phyloP scores from a whole-genome alignment of 2,113 vertebrate genomes.

The Corvus cornix region DNA sequence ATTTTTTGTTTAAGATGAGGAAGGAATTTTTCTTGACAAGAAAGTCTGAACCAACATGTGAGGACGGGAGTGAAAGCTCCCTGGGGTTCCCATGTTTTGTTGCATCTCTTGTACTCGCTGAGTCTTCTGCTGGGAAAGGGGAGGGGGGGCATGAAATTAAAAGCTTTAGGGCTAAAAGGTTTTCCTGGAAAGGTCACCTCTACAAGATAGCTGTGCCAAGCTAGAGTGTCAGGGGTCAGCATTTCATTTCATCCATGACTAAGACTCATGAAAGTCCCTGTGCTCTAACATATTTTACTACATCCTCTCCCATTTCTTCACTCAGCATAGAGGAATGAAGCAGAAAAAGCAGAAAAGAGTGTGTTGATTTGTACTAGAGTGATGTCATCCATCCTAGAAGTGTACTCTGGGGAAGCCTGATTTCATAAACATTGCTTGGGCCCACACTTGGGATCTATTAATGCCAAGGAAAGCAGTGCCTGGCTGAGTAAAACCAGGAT shows the following conservation, averaged over 20 bases:
- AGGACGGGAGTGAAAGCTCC: background rate
- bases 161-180: background rate
- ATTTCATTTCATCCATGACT: background rate
- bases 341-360: background rate
- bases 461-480: background rate
- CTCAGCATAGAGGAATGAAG: background rate
- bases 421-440: background rate
- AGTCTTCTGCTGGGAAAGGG: background rate
- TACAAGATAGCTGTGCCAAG: background rate
- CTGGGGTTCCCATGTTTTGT: background rate
- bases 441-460: background rate
- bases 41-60: background rate
- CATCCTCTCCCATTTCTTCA: background rate
- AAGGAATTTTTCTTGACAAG: background rate
- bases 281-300: background rate
- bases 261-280: background rate
- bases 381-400: background rate
- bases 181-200: background rate
- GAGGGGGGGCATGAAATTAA: background rate
- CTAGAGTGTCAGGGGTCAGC: background rate
- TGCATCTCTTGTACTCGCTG: background rate
- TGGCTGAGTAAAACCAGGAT: background rate
- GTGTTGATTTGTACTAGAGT: background rate
- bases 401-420: background rate
- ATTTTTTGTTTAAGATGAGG: background rate